phyloP scores from a whole-genome alignment of 2,113 vertebrate species.

The Platycercus adscitus region DNA sequence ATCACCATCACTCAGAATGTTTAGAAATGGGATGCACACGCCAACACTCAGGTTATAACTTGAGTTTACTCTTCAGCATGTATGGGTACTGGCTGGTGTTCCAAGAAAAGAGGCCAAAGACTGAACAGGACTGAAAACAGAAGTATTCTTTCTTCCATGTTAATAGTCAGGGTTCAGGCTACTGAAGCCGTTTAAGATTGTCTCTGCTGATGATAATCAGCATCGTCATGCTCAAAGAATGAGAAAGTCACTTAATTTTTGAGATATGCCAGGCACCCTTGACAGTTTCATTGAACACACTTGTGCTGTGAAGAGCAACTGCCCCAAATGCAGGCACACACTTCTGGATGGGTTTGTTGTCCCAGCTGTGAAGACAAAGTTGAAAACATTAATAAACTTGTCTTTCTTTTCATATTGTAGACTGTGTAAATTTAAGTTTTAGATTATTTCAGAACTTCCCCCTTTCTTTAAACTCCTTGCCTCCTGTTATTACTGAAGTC shows the following conservation, averaged over 20 bases:
- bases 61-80: neutral
- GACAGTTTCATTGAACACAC: neutral
- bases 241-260: neutral
- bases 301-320: neutral
- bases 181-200: neutral
- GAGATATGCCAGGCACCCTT: neutral
- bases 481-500: neutral
- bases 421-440: neutral
- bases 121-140: neutral
- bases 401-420: neutral
- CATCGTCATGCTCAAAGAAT: neutral
- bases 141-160: neutral
- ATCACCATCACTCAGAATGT: neutral
- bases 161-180: neutral
- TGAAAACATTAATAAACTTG: neutral
- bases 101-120: neutral
- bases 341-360: neutral
- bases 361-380: neutral
- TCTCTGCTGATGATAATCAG: neutral
- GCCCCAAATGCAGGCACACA: neutral
- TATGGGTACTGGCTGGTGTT: neutral
- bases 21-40: neutral
- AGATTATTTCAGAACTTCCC: neutral
- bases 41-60: constrained; percentile 2
- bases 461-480: neutral